phyloP scores from a whole-genome alignment of 2,797 vertebrate genomes.

The Poecile montanus region DNA sequence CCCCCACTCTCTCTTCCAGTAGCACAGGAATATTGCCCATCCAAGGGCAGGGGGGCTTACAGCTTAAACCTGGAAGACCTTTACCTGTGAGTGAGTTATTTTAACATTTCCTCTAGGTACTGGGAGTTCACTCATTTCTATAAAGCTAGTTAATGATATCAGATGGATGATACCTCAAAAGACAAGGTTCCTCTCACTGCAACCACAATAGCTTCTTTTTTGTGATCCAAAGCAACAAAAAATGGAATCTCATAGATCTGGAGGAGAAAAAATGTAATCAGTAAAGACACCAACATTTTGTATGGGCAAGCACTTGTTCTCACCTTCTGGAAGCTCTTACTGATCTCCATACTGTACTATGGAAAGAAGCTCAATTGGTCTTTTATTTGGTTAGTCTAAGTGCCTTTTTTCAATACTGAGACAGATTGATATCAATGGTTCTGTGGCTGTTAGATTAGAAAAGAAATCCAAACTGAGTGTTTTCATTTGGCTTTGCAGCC shows the following conservation, averaged over 20 bases:
- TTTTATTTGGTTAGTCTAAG: not conserved
- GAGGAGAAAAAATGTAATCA: not conserved
- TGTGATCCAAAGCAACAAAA: conserved; percentile 93
- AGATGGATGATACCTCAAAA: conserved; percentile 80
- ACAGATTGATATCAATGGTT: not conserved
- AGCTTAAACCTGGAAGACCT: not conserved
- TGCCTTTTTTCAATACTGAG: not conserved
- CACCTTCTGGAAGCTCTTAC: not conserved
- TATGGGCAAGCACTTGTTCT: not conserved
- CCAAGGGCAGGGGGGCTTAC: not conserved
- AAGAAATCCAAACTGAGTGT: not conserved
- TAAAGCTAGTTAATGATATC: not conserved
- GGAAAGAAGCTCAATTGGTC: not conserved
- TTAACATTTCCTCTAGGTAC: not conserved
- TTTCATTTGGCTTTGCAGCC: not conserved
- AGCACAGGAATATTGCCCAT: not conserved
- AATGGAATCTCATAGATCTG: conserved; percentile 98
- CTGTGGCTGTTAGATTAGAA: not conserved
- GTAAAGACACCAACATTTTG: not conserved
- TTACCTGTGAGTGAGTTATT: not conserved
- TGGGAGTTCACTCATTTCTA: not conserved
- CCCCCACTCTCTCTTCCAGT: not conserved
- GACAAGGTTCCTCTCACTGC: conserved; percentile 96
- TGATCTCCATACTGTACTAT: not conserved
- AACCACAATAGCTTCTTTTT: conserved; percentile 90